Percentiles rank a stretch among this genome's conserved stretches.
phyloP scores from a whole-genome alignment of 2,797 vertebrate genomes.

The Clarias platycephalus region DNA sequence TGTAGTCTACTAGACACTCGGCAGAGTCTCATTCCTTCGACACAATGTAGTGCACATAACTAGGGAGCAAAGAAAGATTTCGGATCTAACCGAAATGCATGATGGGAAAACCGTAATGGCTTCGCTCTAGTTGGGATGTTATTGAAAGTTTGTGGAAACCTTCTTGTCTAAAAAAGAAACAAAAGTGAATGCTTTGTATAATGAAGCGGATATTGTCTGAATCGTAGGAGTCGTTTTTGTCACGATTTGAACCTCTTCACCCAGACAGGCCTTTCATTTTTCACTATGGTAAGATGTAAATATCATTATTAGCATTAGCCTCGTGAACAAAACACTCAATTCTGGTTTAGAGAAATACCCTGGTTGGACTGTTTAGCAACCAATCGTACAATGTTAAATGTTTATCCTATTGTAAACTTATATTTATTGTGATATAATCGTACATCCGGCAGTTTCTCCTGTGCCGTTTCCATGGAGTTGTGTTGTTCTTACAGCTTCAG shows the following conservation, averaged over 20 bases:
- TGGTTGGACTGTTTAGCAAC: not conserved
- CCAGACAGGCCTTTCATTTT: not conserved
- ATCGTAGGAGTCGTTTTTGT: not conserved
- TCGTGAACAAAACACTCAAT: not conserved
- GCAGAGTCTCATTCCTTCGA: not conserved
- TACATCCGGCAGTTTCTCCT: not conserved
- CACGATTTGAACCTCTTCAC: not conserved
- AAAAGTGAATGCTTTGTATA: not conserved
- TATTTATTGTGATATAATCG: not conserved
- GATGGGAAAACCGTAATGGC: constrained; percentile 18
- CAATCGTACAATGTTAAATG: not conserved
- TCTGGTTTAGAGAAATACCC: not conserved
- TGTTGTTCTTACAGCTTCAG: not conserved
- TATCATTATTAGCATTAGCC: constrained; percentile 17
- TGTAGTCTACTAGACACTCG: not conserved
- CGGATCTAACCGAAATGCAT: not conserved
- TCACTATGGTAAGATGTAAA: constrained; percentile 29
- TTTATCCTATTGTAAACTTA: not conserved
- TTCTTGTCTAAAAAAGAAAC: not conserved
- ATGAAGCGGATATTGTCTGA: not conserved
- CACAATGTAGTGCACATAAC: not conserved
- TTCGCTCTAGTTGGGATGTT: constrained; percentile 11
- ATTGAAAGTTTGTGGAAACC: constrained; percentile 2
- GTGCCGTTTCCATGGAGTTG: not conserved
- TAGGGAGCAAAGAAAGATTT: not conserved